A percentile compares a stretch with the other conserved stretches of the same genome.
Evolutionary conservation across 1,140 invertebrate species (phyloP).

Genomic region (Drosophila prosaltans): DNA sequence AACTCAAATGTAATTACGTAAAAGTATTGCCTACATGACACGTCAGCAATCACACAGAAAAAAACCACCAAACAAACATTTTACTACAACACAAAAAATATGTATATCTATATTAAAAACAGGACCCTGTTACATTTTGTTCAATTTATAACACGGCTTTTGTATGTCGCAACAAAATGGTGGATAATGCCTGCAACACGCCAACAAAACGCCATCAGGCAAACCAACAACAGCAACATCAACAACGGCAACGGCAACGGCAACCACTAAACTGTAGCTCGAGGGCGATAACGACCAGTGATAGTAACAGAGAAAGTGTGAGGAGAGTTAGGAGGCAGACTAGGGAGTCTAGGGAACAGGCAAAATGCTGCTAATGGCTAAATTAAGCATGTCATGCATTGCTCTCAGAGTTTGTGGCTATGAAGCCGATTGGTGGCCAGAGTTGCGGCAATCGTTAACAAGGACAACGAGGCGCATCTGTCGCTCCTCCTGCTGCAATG

Average conservation of each 20-base stretch:
- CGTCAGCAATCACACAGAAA: conserved; percentile 24
- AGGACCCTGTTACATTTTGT: conserved; percentile 32
- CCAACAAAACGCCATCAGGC: background rate
- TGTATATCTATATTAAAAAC: conserved; percentile 19
- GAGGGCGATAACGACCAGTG: conserved; percentile 19
- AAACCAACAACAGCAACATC: background rate
- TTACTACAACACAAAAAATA: conserved; percentile 21
- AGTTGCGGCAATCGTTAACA: conserved; percentile 11
- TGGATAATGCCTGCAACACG: conserved; percentile 30
- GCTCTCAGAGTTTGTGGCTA: conserved; percentile 28
- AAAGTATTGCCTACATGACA: conserved; percentile 42
- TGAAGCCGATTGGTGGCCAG: conserved; percentile 23
- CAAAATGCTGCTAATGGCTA: conserved; percentile 58
- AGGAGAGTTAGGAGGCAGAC: background rate
- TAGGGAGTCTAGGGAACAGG: conserved; percentile 14
- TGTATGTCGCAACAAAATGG: conserved; percentile 28
- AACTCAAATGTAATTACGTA: conserved; percentile 17
- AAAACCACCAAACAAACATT: conserved; percentile 22
- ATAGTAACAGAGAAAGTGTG: background rate
- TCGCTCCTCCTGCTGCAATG: conserved; percentile 3
- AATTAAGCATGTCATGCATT: conserved; percentile 67
- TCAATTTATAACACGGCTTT: conserved; percentile 45
- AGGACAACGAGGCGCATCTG: conserved; percentile 9
- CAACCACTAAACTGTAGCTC: conserved; percentile 11
- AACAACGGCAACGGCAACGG: conserved; percentile 1